These are phyloP conservation scores for Siphamia tubifer DNA, from an alignment of 2,113 vertebrate species.

Conservation along the genomic window DNA sequence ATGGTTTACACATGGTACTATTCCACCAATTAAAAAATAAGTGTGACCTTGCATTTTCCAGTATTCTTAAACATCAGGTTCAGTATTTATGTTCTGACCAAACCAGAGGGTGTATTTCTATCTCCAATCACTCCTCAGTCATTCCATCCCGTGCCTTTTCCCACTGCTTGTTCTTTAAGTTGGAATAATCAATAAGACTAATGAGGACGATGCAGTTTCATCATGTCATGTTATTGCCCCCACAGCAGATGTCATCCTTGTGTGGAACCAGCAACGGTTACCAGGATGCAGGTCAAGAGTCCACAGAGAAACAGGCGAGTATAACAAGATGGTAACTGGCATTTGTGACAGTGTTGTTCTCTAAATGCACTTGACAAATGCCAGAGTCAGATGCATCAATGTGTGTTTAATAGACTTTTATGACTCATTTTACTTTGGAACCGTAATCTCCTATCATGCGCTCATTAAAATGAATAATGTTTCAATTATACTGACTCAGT, in stretches of 20 bases:
- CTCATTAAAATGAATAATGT: not conserved
- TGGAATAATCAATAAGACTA: too few relatives aligned
- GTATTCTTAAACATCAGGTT: too few relatives aligned
- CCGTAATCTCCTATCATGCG: not conserved
- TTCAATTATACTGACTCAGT: not conserved
- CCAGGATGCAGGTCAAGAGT: conserved; percentile 23
- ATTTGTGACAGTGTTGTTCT: not conserved
- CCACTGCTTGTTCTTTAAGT: too few relatives aligned
- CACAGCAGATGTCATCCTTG: conserved; percentile 62
- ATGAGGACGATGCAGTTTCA: not conserved
- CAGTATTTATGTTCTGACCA: too few relatives aligned
- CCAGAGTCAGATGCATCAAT: not conserved
- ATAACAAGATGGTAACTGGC: not conserved
- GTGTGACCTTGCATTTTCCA: too few relatives aligned
- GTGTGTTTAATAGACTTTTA: not conserved
- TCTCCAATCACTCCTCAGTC: too few relatives aligned
- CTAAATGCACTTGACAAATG: not conserved
- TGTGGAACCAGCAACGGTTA: conserved; percentile 50
- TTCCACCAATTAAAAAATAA: too few relatives aligned
- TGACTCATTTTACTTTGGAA: not conserved
- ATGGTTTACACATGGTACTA: too few relatives aligned
- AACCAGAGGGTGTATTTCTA: too few relatives aligned
- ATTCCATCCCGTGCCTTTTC: too few relatives aligned
- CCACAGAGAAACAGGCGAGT: conserved; percentile 43
- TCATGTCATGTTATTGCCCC: not conserved